A percentile compares a stretch with the other conserved stretches of the same genome.
phyloP scores from a whole-genome alignment of 23 tunicate genomes.

The Trididemnum clinides region DNA sequence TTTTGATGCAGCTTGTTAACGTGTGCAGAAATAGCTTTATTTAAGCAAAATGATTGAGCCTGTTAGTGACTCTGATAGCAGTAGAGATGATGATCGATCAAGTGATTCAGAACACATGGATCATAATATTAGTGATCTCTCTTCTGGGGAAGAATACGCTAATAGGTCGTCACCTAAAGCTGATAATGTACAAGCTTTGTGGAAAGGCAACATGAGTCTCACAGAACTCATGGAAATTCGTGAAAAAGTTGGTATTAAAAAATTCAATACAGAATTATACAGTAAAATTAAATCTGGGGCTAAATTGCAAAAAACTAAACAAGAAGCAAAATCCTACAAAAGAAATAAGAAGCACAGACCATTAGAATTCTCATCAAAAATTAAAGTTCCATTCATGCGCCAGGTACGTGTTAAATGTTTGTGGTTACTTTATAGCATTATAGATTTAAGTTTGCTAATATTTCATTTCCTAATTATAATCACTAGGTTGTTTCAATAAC shows the following conservation, averaged over 20 bases:
- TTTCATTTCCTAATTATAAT: too few relatives aligned
- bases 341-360: constrained; percentile 70
- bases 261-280: constrained; percentile 30
- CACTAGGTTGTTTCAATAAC: too few relatives aligned
- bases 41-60: constrained; percentile 6
- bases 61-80: constrained; percentile 1
- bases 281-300: too few relatives aligned
- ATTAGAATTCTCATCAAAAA: constrained; percentile 70
- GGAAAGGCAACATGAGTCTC: constrained; percentile 19
- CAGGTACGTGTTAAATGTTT: constrained; percentile 18
- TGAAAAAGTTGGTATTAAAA: constrained; percentile 41
- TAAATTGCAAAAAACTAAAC: neutral
- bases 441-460: too few relatives aligned
- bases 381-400: constrained; percentile 32
- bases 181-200: neutral
- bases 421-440: too few relatives aligned
- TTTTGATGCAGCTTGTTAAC: too few relatives aligned
- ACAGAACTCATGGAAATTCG: constrained; percentile 36
- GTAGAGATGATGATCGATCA: neutral
- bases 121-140: neutral
- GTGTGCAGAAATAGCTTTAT: too few relatives aligned
- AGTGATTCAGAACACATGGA: neutral
- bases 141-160: neutral
- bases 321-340: constrained; percentile 8
- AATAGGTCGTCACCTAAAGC: neutral